Base-by-base conservation (phyloP, 2,888 invertebrate species). In the Falcaria lacertinaria region DNA sequence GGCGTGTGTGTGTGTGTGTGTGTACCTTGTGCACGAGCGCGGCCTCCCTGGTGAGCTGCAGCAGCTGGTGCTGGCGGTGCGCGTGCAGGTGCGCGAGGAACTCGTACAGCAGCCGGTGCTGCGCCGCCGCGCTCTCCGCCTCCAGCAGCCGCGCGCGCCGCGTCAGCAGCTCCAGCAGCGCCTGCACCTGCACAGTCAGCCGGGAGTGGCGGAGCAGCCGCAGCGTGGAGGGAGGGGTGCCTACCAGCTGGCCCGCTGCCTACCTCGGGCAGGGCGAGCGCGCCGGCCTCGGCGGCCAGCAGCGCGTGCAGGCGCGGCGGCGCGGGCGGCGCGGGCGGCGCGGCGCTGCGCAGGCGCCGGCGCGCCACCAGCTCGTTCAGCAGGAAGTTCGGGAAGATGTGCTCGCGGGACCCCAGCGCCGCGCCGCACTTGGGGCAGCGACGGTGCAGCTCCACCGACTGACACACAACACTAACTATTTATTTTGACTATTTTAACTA, bases 361-460 rank as follows among this genome's bases (percentile, higher is more conserved):
- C 95, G 94, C 4, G 93, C 91, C 33, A 96, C 86, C 56, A 97
- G 78, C 73, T 96, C 96, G 74, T 96, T 96, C 32, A 97, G 89
- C 43, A 95, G 84, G 72, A 96, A 95, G 82, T 97, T 97, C 0
- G 97, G 97, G 70, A 96, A 96, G 45, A 97, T 93, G 64, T 93
- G 91, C 56, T 93, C 96, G 52, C 91, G 90, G 0, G 91, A 91
- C 1, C 92, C 91, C 6, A 96, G 84, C 1, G 91, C 89, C 11
- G 92, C 93, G 60, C 94, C 94, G 75, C 97, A 97, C 74, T 96
- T 95, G 1, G 97, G 97, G 74, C 97, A 97, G 36, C 94, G 90
- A 1, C 84, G 69, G 50, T 87, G 86, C 39, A 98, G 94, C 91
- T 97, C 96, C 78, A 98, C 98, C 13, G 96, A 93, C 88, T 97